A percentile compares a stretch with the other conserved stretches of the same genome.
phyloP scores from a whole-genome alignment of 2,888 invertebrate species.

The Pocota personata region DNA sequence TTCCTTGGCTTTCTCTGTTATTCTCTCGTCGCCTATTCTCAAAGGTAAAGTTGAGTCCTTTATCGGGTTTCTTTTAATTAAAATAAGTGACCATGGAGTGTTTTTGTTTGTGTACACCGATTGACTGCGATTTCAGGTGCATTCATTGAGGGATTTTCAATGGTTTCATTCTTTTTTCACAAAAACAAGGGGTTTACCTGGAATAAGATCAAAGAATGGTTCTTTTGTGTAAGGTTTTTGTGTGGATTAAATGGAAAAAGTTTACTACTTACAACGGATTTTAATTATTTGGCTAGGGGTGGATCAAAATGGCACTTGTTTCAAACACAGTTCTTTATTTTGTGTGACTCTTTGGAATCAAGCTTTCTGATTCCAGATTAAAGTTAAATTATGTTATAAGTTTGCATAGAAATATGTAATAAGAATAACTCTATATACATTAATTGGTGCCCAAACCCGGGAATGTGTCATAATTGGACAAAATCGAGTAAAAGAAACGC shows the following conservation, averaged over 20 bases:
- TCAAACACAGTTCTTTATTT: too few relatives aligned
- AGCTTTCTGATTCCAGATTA: too few relatives aligned
- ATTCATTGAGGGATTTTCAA: conserved; percentile 60
- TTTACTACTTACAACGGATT: background rate
- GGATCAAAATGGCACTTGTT: too few relatives aligned
- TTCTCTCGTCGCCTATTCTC: background rate
- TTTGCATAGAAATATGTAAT: too few relatives aligned
- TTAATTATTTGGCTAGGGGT: background rate
- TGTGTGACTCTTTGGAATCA: too few relatives aligned
- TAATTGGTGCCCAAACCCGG: too few relatives aligned
- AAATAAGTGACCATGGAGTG: conserved; percentile 72
- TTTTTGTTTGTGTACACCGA: conserved; percentile 52
- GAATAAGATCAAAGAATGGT: background rate
- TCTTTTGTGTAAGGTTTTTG: background rate
- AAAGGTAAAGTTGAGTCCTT: conserved; percentile 56
- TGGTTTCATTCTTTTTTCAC: conserved; percentile 43
- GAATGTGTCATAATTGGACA: too few relatives aligned
- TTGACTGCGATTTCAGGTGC: conserved; percentile 70
- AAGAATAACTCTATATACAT: too few relatives aligned
- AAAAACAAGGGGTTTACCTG: background rate
- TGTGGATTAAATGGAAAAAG: background rate
- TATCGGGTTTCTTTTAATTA: conserved; percentile 72
- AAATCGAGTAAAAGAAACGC: too few relatives aligned
- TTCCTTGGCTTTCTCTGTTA: background rate
- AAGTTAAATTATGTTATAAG: too few relatives aligned